Base-by-base conservation (phyloP, 2,888 invertebrate species). In the Meganola albula region DNA sequence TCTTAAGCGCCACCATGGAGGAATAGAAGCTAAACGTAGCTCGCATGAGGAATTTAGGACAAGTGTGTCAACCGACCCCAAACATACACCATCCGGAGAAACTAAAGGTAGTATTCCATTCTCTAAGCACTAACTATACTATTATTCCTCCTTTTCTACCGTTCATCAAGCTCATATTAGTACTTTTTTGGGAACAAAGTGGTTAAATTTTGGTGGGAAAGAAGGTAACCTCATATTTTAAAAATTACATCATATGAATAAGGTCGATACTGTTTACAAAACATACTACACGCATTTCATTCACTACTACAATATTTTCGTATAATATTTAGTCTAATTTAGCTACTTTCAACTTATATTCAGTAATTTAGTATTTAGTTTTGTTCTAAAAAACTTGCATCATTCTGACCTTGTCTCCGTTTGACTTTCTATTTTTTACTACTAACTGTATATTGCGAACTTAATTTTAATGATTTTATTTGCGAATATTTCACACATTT, bases 221-320 rank as follows among this genome's bases (percentile, higher is more conserved):
- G 58, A 45, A 60, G 55, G 63, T 84, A 84, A 83, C 83, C 84
- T 84, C 80, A 69, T 55, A 51, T 57, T 58, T 47, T 53, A 48
- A 55, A 63, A 73, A 72, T 82, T 82, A 79, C 80, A 82, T 83
- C 78, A 80, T 53, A 67, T 42, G 45, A 39, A 37, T 34, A 63
- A 80, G 83, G 84, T 82, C 82, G 80, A 50, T 64, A 56, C 48
- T 85, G 84, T 85, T 84, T 74, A 83, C 83, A 74, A 20, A 85
- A 85, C 84, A 85, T 56, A 63, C 67, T 56, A 58, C 53, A 49
- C 56, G 60, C 48, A 63, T 64, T 67, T 64, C 45, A 33, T 40
- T 42, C 35, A 35, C 12, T 35, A 26, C 37, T 37, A 24, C 16
- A 31, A 22, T 28, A 8, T 35, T n/a, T n/a, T n/a, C n/a, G n/a